Conservation (phyloP, 2,113 vertebrate species). For the Leuciscus idus region DNA sequence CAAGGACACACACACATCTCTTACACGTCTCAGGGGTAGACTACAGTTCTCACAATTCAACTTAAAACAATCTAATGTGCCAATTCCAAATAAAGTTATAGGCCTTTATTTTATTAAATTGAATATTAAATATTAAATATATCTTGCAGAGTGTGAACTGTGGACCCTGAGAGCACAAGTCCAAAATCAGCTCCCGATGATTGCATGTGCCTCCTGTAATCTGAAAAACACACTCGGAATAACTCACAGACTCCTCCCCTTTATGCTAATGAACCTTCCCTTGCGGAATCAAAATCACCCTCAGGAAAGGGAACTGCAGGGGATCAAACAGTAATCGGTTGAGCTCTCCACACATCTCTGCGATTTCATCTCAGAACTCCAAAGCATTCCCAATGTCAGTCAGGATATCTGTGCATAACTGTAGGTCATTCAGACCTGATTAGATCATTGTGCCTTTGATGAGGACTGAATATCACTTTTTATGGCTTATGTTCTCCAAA, state of each 20-base stretch:
- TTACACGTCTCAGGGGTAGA: not conserved
- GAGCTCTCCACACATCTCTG: constrained; percentile 13
- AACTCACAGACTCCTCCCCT: not conserved
- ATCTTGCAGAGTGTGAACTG: not conserved
- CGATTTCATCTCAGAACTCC: constrained; percentile 19
- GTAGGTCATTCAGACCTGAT: constrained; percentile 55
- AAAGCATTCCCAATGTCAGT: constrained; percentile 57
- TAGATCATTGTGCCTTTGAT: constrained; percentile 64
- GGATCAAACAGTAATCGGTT: not conserved
- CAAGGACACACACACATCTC: not conserved
- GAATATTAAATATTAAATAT: too few species aligned
- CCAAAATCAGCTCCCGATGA: not conserved
- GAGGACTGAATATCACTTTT: constrained; percentile 68
- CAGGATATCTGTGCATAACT: not conserved
- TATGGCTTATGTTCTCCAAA: constrained; percentile 62
- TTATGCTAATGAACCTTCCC: constrained; percentile 34
- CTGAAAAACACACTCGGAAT: not conserved
- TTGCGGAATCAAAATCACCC: constrained; percentile 7
- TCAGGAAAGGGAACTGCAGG: not conserved
- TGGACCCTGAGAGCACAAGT: not conserved
- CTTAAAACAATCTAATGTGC: not conserved
- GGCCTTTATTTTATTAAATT: not conserved
- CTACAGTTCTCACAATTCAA: not conserved
- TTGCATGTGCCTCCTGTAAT: not conserved
- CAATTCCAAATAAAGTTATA: not conserved